These are phyloP conservation scores for Ceratothoa steindachneri DNA, from an alignment of 2,888 invertebrate species.

Conservation along the genomic window DNA sequence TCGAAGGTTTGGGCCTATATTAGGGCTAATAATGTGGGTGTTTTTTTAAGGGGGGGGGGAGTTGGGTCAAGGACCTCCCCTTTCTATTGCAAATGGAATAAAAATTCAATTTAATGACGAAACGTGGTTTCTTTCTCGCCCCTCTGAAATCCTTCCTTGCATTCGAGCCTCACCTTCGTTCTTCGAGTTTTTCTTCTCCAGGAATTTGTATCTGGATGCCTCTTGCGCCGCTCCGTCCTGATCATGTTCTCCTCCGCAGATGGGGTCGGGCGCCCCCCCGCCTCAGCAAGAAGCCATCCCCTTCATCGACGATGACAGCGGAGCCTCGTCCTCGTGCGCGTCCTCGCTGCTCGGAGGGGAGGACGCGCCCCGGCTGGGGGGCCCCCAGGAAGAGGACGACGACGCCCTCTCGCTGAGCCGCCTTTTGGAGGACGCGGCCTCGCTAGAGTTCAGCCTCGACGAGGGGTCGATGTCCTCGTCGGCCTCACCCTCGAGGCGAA, in stretches of 20 bases:
- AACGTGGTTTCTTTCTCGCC: no score
- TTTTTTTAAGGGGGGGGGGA: no score
- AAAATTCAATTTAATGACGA: no score
- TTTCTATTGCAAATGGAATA: no score
- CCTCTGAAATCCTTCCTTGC: no score
- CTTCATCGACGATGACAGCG: slow-evolving; percentile 45
- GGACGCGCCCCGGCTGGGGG: slow-evolving; percentile 8
- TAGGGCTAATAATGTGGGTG: no score
- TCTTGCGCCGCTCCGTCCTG: no score
- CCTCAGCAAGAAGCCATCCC: slow-evolving; percentile 33
- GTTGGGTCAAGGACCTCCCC: no score
- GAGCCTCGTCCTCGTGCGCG: slow-evolving; percentile 40
- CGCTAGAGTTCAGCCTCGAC: slow-evolving; percentile 43
- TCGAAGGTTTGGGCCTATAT: no score
- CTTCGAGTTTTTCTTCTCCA: no score
- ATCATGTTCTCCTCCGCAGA: not conserved
- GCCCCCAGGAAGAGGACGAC: slow-evolving; percentile 36
- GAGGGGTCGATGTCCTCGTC: slow-evolving; percentile 12
- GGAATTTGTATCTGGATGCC: no score
- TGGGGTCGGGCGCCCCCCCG: not conserved
- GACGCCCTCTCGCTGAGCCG: slow-evolving; percentile 34
- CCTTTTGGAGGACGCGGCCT: slow-evolving; percentile 38
- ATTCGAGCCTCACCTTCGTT: no score
- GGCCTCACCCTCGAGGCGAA: slow-evolving; percentile 28
- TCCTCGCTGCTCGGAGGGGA: slow-evolving; percentile 27